These are phyloP conservation scores for Aurelia aurita complex sp. Pacific DNA, from an alignment of 30 jellyfish, hydroid and myxozoan genomes.

Conservation along the genomic window DNA sequence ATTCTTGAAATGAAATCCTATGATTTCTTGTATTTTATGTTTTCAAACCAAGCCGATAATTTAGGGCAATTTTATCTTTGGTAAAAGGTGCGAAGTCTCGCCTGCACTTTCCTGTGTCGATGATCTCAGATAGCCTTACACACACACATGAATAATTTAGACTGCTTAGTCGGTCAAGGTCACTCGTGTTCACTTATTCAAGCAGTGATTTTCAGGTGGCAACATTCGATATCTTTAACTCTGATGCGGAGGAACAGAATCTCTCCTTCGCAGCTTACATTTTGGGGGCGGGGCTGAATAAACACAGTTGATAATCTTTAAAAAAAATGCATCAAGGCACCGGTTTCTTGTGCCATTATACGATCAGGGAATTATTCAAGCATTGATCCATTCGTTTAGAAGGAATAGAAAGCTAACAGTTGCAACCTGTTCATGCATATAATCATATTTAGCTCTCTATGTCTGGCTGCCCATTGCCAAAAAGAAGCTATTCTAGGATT, in stretches of 20 bases:
- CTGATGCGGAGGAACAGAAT: too few relatives aligned
- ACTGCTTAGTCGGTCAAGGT: conserved; percentile 64
- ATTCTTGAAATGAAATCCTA: conserved; percentile 26
- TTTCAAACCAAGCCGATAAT: conserved; percentile 24
- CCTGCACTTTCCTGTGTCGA: conserved; percentile 31
- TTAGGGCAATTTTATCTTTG: neutral
- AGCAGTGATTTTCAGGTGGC: conserved; percentile 78
- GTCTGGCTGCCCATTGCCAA: too few relatives aligned
- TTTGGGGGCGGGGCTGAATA: too few relatives aligned
- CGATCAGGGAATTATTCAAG: too few relatives aligned
- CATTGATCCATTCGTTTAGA: too few relatives aligned
- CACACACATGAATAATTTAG: conserved; percentile 38
- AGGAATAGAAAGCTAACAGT: too few relatives aligned
- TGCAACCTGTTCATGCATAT: too few relatives aligned
- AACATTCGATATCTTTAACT: conserved; percentile 16
- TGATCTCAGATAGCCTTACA: conserved; percentile 58
- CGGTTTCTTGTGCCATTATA: too few relatives aligned
- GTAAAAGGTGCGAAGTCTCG: conserved; percentile 10
- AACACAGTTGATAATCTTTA: too few relatives aligned
- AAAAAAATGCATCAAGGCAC: too few relatives aligned
- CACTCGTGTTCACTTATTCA: conserved; percentile 43
- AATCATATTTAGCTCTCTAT: too few relatives aligned
- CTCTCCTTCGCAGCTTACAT: conserved; percentile 10
- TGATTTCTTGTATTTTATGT: neutral
- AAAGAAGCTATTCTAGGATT: too few relatives aligned